Evolutionary conservation across 2,797 vertebrate species (phyloP).

Genomic region (Oreortyx pictus): DNA sequence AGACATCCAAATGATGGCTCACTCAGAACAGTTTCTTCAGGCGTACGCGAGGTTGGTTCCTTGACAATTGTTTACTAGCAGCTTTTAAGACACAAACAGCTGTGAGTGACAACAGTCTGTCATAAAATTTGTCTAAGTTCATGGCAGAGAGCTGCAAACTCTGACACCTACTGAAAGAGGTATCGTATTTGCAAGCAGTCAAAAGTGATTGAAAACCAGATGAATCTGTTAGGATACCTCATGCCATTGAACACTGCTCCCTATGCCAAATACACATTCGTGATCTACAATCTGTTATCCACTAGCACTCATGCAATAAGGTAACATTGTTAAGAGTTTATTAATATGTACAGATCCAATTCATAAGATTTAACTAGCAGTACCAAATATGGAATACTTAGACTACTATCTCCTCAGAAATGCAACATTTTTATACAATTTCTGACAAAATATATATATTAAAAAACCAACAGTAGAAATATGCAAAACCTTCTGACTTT

Average conservation of each 20-base stretch:
- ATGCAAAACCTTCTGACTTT: background rate
- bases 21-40: conserved; percentile 57
- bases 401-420: background rate
- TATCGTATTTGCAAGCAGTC: conserved; percentile 62
- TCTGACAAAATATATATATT: background rate
- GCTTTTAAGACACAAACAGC: conserved; percentile 73
- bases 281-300: conserved; percentile 73
- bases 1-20: conserved; percentile 69
- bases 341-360: conserved; percentile 38
- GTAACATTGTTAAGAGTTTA: conserved; percentile 42
- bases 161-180: conserved; percentile 72
- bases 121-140: conserved; percentile 73
- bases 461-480: background rate
- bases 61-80: conserved; percentile 73
- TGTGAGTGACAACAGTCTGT: conserved; percentile 75
- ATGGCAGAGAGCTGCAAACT: conserved; percentile 72
- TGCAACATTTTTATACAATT: background rate
- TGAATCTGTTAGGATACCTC: conserved; percentile 62
- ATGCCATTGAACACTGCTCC: conserved; percentile 69
- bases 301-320: conserved; percentile 42
- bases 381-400: background rate
- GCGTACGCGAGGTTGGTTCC: conserved; percentile 58
- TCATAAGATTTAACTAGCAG: background rate
- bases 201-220: conserved; percentile 67
- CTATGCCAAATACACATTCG: conserved; percentile 69